Base-by-base conservation (phyloP, 1,140 invertebrate genomes). In the Zaprionus davidi region DNA sequence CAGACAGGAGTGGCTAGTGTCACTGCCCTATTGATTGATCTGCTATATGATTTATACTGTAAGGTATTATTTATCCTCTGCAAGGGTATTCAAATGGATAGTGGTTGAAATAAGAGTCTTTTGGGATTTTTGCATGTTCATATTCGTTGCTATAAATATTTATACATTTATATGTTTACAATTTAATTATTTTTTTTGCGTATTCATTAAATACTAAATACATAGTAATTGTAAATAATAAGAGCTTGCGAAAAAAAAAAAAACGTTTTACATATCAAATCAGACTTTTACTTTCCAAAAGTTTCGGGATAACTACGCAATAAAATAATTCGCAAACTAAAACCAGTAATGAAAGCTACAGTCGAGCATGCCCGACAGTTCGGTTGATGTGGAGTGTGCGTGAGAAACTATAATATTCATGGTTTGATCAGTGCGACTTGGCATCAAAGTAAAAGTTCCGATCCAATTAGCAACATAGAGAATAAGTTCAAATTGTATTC, bases 41-140 rank as follows among this genome's bases (percentile, higher is more conserved):
- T 31, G 6, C 6, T 28, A 28, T 6, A 28, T 28, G 5, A 6
- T 28, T 31, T 9, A 31, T 2, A 31, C 28, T 31, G 1, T 31
- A 31, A 28, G 7, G 1, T 31, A 2, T 7, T 7, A 11, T 34
- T 11, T 34, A 34, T 7, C 31, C 31, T 34, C 31, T 34, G 31
- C 31, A 34, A 34, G 31, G 9, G 31, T 34, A 34, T 34, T 34
- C 2, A 34, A 11, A 70, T 58, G 65, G n/a, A 12, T 44, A 41
- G 49, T 67, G 24, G 68, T 74, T 86, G 65, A 66, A 66, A 76
- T 79, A 82, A 73, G 82, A 86, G 79, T 82, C 79, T 86, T 82
- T 86, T 86, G 82, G 83, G 86, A 86, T 86, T 86, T 79, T 82
- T 41, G 82, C 82, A 79, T 85, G 79, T 85, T 85, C 82, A 82